A percentile compares a stretch with the other conserved stretches of the same genome.
These are phyloP conservation scores for Patagioenas fasciata DNA, from an alignment of 2,113 vertebrate genomes.

Conservation along the genomic window DNA sequence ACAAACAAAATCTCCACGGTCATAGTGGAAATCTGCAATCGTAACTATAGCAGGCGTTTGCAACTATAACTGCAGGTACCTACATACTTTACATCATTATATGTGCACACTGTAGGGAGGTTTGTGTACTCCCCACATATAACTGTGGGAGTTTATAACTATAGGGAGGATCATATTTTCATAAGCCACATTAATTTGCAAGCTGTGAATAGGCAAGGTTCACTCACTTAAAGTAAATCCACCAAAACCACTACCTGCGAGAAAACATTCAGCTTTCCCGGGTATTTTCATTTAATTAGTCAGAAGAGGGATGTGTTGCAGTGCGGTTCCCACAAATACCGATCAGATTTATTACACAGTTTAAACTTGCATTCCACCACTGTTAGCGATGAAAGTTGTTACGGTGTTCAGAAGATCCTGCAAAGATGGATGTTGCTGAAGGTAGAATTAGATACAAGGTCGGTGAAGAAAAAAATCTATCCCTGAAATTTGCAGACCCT, in stretches of 20 bases:
- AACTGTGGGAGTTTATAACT: conserved; percentile 2
- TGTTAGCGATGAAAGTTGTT: not conserved
- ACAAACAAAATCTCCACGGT: not conserved
- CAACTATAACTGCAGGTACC: not conserved
- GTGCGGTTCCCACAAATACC: not conserved
- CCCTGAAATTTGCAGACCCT: not conserved
- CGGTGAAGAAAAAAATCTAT: not conserved
- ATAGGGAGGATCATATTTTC: conserved; percentile 23
- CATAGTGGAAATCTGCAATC: not conserved
- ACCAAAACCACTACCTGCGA: not conserved
- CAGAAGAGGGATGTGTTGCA: not conserved
- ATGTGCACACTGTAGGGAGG: not conserved
- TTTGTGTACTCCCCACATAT: not conserved
- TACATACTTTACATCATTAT: not conserved
- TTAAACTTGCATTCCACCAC: not conserved
- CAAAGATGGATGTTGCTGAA: not conserved
- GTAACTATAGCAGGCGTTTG: not conserved
- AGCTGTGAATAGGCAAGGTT: not conserved
- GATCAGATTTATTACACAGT: not conserved
- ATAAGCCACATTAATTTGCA: conserved; percentile 39
- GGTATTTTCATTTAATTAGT: not conserved
- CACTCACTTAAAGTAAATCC: not conserved
- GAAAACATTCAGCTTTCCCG: not conserved
- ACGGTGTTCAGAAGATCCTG: not conserved
- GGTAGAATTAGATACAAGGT: not conserved